phyloP scores from a whole-genome alignment of 2,797 vertebrate genomes.

The Danio jaintianensis region DNA sequence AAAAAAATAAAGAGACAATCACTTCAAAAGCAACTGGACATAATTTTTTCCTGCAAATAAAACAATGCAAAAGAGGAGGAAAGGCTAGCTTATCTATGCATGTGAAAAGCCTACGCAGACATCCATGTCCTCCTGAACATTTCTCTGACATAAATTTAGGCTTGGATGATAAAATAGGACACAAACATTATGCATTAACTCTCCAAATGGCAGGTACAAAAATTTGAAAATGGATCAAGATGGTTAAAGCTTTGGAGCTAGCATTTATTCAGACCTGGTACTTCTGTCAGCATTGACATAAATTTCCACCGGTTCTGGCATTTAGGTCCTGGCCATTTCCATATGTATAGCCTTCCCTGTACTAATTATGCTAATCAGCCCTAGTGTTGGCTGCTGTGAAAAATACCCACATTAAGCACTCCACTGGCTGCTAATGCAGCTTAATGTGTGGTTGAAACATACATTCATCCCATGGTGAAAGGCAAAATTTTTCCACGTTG shows the following conservation, averaged over 20 bases:
- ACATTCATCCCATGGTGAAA: conserved; percentile 94
- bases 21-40: conserved; percentile 80
- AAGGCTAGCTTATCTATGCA: conserved; percentile 75
- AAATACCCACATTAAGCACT: conserved; percentile 98
- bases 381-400: conserved; percentile 95
- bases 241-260: conserved; percentile 78
- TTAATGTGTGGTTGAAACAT: conserved; percentile 97
- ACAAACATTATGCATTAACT: not conserved
- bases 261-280: conserved; percentile 89
- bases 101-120: conserved; percentile 30
- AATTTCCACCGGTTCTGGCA: conserved; percentile 94
- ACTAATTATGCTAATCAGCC: conserved; percentile 98
- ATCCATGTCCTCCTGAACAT: conserved; percentile 42
- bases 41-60: conserved; percentile 80
- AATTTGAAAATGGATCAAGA: conserved; percentile 50
- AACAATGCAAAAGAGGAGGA: conserved; percentile 76
- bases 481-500: conserved; percentile 95
- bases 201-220: conserved; percentile 18
- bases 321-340: conserved; percentile 94
- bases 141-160: not conserved
- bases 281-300: conserved; percentile 92
- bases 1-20: conserved; percentile 76
- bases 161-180: not conserved
- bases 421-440: conserved; percentile 95
- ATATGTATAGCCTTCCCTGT: conserved; percentile 96